Evolutionary conservation across 2,888 invertebrate genomes (phyloP).

Genomic region (Drosophila heteroneura): DNA sequence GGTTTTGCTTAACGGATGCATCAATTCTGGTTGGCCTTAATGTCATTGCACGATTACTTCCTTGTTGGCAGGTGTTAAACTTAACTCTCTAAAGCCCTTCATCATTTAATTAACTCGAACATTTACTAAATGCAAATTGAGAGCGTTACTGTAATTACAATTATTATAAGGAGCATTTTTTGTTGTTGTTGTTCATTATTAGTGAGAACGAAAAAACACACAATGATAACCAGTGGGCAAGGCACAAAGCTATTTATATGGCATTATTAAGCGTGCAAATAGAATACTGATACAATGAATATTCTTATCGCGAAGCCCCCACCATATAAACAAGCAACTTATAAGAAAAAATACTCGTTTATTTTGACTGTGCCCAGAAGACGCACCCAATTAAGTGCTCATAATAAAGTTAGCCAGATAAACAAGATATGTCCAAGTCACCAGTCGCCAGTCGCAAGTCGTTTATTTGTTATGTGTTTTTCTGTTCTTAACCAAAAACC

Average conservation of each 20-base stretch:
- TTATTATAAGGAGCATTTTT: not conserved
- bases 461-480: conserved; percentile 29
- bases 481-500: not conserved
- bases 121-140: conserved; percentile 5
- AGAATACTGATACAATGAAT: conserved; percentile 11
- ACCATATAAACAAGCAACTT: conserved; percentile 2
- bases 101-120: not conserved
- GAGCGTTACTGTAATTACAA: not conserved
- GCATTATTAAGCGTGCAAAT: conserved; percentile 18
- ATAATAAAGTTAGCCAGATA: conserved; percentile 36
- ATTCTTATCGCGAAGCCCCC: conserved; percentile 16
- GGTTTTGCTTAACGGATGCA: not conserved
- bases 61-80: conserved; percentile 10
- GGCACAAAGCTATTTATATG: conserved; percentile 34
- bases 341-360: conserved; percentile 8
- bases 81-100: not conserved
- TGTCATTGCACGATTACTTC: conserved; percentile 12
- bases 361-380: conserved; percentile 16
- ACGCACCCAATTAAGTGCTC: conserved; percentile 5
- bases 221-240: conserved; percentile 22
- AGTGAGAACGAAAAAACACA: not conserved
- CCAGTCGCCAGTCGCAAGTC: conserved; percentile 15
- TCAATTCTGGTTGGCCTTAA: not conserved
- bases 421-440: conserved; percentile 38
- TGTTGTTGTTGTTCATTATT: not conserved